Percentiles rank a stretch among this genome's conserved stretches.
Evolutionary conservation across 2,113 vertebrate species (phyloP).

Genomic region (Dicerorhinus sumatrensis): DNA sequence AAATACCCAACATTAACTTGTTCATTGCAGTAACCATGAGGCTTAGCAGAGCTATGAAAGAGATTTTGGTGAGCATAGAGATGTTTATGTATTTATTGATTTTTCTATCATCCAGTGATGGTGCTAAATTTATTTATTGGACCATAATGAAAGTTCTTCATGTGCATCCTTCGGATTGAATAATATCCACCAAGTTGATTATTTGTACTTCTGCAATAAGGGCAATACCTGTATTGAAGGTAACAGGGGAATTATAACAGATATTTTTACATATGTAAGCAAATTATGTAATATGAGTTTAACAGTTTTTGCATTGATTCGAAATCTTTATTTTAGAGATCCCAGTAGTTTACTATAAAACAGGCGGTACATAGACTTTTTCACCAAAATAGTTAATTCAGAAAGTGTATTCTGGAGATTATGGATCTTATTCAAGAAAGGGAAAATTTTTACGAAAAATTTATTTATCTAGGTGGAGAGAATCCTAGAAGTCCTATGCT

Average conservation of each 20-base stretch:
- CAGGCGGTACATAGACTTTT: background rate
- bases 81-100: background rate
- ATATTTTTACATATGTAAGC: background rate
- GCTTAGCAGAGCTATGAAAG: background rate
- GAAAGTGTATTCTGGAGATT: background rate
- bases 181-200: background rate
- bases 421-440: slow-evolving; percentile 37
- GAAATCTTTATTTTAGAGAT: slow-evolving; percentile 56
- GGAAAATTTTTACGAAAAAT: slow-evolving; percentile 36
- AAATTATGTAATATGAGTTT: slow-evolving; percentile 17
- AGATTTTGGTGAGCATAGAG: slow-evolving; percentile 40
- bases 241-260: background rate
- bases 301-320: background rate
- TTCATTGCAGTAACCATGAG: background rate
- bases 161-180: background rate
- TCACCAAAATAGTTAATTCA: slow-evolving; percentile 42
- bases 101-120: slow-evolving; percentile 11
- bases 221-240: background rate
- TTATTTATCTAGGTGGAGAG: slow-evolving; percentile 47
- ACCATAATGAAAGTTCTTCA: slow-evolving; percentile 22
- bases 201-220: background rate
- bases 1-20: background rate
- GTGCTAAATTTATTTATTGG: slow-evolving; percentile 4
- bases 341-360: slow-evolving; percentile 44
- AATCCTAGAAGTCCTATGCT: background rate